A percentile compares a stretch with the other conserved stretches of the same genome.
Conservation (phyloP, 1,140 invertebrate genomes). For the Elymnias hypermnestra region DNA sequence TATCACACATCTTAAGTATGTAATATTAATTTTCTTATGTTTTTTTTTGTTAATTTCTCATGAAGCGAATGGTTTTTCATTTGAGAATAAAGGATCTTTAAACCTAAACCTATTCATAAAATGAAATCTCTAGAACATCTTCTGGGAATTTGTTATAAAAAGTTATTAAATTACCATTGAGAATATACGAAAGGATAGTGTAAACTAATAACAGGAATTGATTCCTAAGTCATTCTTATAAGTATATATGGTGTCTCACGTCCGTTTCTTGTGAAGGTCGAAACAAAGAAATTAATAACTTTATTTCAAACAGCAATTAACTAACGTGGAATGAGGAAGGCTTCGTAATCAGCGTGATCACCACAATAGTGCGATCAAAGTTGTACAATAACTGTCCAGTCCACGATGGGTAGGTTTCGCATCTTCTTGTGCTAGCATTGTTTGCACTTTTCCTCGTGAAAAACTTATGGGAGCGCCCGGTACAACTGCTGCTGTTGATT, state of each 20-base stretch:
- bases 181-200: neutral
- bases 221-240: no score
- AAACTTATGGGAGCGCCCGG: constrained; percentile 52
- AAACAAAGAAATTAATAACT: constrained; percentile 15
- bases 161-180: no score
- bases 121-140: no score
- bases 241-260: constrained; percentile 1
- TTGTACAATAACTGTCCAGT: constrained; percentile 65
- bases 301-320: constrained; percentile 13
- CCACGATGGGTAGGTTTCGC: constrained; percentile 42
- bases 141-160: no score
- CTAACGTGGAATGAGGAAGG: constrained; percentile 51
- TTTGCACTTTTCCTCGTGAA: constrained; percentile 69
- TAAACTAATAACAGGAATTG: neutral
- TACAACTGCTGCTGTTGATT: constrained; percentile 12
- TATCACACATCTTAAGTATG: no score
- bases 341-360: constrained; percentile 45
- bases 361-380: constrained; percentile 15
- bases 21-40: no score
- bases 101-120: no score
- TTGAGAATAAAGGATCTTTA: no score
- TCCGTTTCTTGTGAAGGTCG: constrained; percentile 4
- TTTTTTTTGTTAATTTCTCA: no score
- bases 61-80: no score
- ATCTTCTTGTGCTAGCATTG: constrained; percentile 61